These are phyloP conservation scores for Arctopsyche grandis DNA, from an alignment of 1,140 invertebrate species.

Conservation along the genomic window DNA sequence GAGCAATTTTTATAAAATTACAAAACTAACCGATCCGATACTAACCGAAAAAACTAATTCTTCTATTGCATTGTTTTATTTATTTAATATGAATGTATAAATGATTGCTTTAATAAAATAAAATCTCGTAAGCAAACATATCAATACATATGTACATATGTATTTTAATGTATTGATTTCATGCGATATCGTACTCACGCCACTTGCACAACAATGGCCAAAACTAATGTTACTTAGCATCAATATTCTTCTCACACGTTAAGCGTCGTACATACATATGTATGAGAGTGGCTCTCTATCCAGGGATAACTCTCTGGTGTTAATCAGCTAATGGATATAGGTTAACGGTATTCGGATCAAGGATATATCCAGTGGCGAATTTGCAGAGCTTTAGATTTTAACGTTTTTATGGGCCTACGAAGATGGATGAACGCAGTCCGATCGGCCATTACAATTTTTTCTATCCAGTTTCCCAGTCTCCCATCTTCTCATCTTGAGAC, in stretches of 20 bases:
- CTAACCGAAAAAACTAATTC: no score
- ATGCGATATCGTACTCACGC: no score
- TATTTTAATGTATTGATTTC: no score
- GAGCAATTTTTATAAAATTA: no score
- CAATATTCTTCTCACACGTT: constrained; percentile 27
- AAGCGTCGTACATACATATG: constrained; percentile 1
- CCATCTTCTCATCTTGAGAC: neutral
- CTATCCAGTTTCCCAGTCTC: neutral
- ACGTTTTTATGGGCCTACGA: constrained; percentile 11
- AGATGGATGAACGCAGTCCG: constrained; percentile 4
- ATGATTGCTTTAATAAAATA: no score
- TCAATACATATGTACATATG: no score
- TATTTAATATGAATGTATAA: no score
- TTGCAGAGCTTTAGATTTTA: constrained; percentile 18
- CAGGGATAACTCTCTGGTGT: constrained; percentile 31
- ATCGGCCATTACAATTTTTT: neutral
- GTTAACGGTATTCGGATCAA: constrained; percentile 31
- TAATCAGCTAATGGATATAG: constrained; percentile 40
- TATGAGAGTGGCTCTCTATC: constrained; percentile 23
- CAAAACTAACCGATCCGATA: no score
- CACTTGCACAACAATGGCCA: neutral
- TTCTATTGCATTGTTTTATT: no score
- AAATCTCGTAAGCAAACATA: no score
- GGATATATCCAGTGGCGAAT: neutral
- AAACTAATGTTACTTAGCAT: neutral